Base-by-base conservation (phyloP, 2,797 vertebrate species). In the Aulostomus chinensis region DNA sequence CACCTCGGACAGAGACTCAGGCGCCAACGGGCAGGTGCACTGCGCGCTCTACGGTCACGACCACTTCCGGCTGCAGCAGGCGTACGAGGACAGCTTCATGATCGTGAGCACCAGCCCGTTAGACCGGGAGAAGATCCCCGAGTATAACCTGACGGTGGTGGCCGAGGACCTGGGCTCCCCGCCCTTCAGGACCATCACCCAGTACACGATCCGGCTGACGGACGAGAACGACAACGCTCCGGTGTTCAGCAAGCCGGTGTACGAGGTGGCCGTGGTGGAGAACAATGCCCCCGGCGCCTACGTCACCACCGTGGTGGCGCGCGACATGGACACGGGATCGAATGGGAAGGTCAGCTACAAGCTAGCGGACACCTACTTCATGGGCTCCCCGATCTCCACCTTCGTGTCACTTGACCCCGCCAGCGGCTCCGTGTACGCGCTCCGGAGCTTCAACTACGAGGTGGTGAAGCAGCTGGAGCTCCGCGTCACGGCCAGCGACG, bases 161-260 rank as follows among this genome's bases (percentile, higher is more conserved):
- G 96, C 95, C 0, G 94, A 97, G 84, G 96, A 96, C 46, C 81
- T 94, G 36, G 95, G 96, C 46, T 90, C 94, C 0, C 94, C 95
- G 0, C 94, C 95, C 4, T 94, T 94, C 80, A 92, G 93, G 73
- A 97, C 95, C 0, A 73, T 95, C 52, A 89, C 91, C 2, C 94
- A 93, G 54, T 95, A 95, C 84, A 95, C 94, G 0, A 93, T 97
- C 70, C 71, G 93, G 2, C 84, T 98, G 22, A 92, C 92, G 0
- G 96, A 98, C 10, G 95, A 96, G 84, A 98, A 98, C 12, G 96
- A 98, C 84, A 96, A 98, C 0, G 91, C 93, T 0, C 96, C 95
- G 0, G 82, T 93, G 50, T 98, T 96, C 4, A 83, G 92, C 7
- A 90, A 93, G 37, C 81, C 93, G 0, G 85, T 93, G 45, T 96